These are phyloP conservation scores for Corella eumyota DNA, from an alignment of 23 tunicate species.

Conservation along the genomic window DNA sequence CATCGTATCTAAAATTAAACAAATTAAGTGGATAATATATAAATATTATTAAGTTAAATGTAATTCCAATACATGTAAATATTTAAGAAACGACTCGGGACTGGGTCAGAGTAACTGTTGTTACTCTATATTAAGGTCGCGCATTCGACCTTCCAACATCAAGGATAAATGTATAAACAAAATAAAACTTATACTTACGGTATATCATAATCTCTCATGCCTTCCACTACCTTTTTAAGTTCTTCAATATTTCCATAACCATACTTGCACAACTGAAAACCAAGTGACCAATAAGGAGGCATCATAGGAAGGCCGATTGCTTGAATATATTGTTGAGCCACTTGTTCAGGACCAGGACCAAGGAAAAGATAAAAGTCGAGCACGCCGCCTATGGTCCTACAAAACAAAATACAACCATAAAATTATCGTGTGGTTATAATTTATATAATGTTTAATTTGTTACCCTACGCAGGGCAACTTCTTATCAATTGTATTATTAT, in stretches of 20 bases:
- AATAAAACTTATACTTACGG: no score
- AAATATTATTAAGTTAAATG: no score
- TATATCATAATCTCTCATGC: slow-evolving; percentile 36
- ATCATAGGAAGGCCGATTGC: slow-evolving; percentile 73
- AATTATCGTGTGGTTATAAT: neutral
- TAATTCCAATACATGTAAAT: no score
- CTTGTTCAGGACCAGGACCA: slow-evolving; percentile 84
- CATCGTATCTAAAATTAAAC: slow-evolving; percentile 29
- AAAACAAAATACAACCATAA: no score
- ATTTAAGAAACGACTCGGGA: neutral
- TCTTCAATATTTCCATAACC: slow-evolving; percentile 60
- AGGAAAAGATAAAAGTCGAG: slow-evolving; percentile 78
- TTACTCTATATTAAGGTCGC: no score
- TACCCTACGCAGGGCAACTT: neutral
- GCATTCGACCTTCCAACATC: no score
- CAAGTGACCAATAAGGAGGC: slow-evolving; percentile 95
- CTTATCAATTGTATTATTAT: neutral
- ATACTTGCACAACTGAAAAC: slow-evolving; percentile 79
- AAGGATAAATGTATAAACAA: no score
- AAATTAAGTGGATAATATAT: neutral
- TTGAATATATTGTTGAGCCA: slow-evolving; percentile 53
- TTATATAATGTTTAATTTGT: neutral
- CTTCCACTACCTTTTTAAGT: slow-evolving; percentile 69
- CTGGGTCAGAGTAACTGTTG: no score
- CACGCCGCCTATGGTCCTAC: slow-evolving; percentile 85